Evolutionary conservation across 2,888 invertebrate species (phyloP), one percentile per base, ranked within the genome.

Genomic region (Sthenelais limicola): DNA sequence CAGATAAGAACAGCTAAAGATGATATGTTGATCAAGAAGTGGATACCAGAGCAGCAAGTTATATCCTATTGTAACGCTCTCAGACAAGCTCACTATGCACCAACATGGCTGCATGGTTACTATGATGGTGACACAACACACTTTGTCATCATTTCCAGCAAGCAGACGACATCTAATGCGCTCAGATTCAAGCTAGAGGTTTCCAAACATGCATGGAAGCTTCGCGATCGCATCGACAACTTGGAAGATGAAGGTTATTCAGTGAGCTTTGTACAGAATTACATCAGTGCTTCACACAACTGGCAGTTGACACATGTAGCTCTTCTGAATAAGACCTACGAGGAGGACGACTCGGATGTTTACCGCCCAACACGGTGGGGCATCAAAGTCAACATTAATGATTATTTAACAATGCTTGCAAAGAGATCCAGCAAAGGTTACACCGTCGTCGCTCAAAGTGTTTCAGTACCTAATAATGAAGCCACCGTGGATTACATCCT

Each of bases 211-310:
- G 18, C 52, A 24, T 51, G 38, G 33, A 9, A 35, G 1, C 18
- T 68, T 1, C 51, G 51, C 9, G 33, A 70, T 26, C 33, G 51
- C 18, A 35, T 70, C 24, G 32, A n/a, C 0, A 30, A 51, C 28
- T 32, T 28, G 54, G 71, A 73, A 32, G 76, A 78, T 32, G 67
- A 73, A 7, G 82, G 81, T 33, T 83, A 82, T 77, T 82, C 84
- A 74, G 79, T 85, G 74, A 82, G 81, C 5, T 79, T 81, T 71
- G 79, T 85, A 51, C 85, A 84, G 74, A 83, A 83, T 73, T 84
- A 82, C 76, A 78, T 78, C 38, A 83, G 83, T 71, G 74, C 77
- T 68, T 82, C 85, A 0, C 85, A 85, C 67, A 49, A 66, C 32
- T 74, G 77, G 9, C 35, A 76, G 4, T 73, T 79, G 35, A 74